A percentile compares a stretch with the other conserved stretches of the same genome.
Conservation (phyloP, 2,797 vertebrate species). For the Tragelaphus oryx region DNA sequence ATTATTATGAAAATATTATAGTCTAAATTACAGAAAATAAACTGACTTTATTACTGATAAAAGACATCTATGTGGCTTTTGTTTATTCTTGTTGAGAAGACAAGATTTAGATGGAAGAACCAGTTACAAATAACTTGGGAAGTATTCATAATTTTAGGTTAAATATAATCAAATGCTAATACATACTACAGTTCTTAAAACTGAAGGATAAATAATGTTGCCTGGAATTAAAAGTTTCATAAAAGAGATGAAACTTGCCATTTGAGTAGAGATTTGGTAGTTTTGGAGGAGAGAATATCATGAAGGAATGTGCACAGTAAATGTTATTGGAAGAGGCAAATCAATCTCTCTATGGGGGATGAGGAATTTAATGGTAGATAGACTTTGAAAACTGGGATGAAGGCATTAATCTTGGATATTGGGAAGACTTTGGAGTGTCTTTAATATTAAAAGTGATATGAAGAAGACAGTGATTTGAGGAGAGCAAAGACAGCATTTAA, state of each 20-base stretch:
- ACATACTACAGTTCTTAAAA: not conserved
- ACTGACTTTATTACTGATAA: not conserved
- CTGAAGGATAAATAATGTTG: not conserved
- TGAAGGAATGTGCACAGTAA: not conserved
- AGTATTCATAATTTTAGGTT: not conserved
- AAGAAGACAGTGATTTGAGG: not conserved
- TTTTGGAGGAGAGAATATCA: not conserved
- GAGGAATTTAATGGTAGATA: not conserved
- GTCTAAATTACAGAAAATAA: conserved; percentile 10
- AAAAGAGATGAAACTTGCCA: not conserved
- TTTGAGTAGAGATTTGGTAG: not conserved
- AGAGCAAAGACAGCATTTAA: not conserved
- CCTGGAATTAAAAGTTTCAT: not conserved
- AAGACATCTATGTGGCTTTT: not conserved
- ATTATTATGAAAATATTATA: not conserved
- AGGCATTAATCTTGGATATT: not conserved
- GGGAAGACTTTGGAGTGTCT: not conserved
- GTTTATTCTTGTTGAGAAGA: not conserved
- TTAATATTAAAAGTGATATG: not conserved
- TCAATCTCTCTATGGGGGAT: not conserved
- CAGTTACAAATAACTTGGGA: not conserved
- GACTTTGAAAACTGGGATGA: not conserved
- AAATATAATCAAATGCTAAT: not conserved
- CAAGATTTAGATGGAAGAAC: not conserved
- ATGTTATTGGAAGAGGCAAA: not conserved